Conservation (phyloP, 1,140 invertebrate species). For the Drosophila triauraria region DNA sequence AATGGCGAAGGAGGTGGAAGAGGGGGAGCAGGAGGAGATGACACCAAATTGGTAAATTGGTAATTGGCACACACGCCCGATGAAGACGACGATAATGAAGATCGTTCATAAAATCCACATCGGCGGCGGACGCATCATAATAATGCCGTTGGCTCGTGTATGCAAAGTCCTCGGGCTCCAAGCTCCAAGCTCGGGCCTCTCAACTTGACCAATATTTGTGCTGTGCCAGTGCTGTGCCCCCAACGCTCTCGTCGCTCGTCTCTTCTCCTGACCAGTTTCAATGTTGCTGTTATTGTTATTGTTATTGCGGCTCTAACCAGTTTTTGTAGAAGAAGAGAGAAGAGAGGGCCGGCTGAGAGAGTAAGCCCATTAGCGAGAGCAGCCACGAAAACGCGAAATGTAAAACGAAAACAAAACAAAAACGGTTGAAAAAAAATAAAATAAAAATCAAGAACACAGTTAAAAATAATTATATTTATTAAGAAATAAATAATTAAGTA, state of each 20-base stretch:
- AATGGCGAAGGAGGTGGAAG: conserved; percentile 21
- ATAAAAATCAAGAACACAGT: conserved; percentile 2
- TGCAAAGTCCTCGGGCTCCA: conserved; percentile 50
- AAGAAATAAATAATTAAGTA: not conserved
- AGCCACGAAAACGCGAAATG: conserved; percentile 46
- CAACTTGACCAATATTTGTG: conserved; percentile 78
- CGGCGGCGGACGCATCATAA: conserved; percentile 7
- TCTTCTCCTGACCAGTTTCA: conserved; percentile 54
- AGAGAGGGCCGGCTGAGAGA: not conserved
- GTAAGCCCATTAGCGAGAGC: conserved; percentile 32
- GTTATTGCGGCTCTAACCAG: conserved; percentile 51
- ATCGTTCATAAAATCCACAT: conserved; percentile 37
- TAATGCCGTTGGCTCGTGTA: conserved; percentile 43
- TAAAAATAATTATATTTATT: not conserved
- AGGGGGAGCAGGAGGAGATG: conserved; percentile 32
- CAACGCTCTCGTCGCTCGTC: not conserved
- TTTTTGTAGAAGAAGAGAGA: conserved; percentile 42
- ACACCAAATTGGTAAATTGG: conserved; percentile 70
- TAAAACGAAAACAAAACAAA: conserved; percentile 64
- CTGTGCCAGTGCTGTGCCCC: conserved; percentile 19
- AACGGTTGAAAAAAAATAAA: conserved; percentile 18
- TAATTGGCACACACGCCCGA: conserved; percentile 67
- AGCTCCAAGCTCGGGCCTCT: conserved; percentile 3
- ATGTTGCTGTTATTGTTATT: conserved; percentile 23
- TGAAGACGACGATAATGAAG: conserved; percentile 36